A percentile compares a stretch with the other conserved stretches of the same genome.
Conservation (phyloP, 2,797 vertebrate genomes). For the Sebastes kiyomatsui region DNA sequence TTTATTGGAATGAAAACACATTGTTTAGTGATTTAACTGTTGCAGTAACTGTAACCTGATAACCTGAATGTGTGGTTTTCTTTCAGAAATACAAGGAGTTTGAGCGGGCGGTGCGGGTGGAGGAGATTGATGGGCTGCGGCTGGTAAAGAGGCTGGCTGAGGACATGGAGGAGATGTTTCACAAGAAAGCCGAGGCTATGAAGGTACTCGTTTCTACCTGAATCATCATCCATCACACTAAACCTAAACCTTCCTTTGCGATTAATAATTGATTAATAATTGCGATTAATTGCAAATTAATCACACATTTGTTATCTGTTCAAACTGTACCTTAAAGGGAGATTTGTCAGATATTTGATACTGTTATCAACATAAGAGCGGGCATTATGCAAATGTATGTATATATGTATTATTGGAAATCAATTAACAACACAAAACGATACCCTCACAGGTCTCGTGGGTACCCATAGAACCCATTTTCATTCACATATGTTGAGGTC, state of each 20-base stretch:
- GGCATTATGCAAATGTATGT: rapidly evolving
- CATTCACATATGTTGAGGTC: too few relatives aligned
- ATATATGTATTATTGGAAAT: too few relatives aligned
- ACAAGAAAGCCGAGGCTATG: conserved; percentile 95
- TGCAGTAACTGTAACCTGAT: background rate
- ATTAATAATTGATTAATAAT: too few relatives aligned
- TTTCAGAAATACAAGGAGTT: conserved; percentile 98
- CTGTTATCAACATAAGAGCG: too few relatives aligned
- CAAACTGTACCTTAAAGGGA: too few relatives aligned
- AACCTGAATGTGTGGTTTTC: conserved; percentile 2
- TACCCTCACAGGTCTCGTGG: background rate
- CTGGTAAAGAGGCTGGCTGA: conserved; percentile 95
- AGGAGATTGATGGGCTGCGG: conserved; percentile 95
- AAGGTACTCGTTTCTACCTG: conserved; percentile 76
- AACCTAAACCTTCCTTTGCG: background rate
- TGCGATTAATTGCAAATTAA: too few relatives aligned
- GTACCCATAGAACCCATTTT: too few relatives aligned
- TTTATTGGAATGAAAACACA: background rate
- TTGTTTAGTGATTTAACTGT: background rate
- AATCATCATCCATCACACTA: background rate
- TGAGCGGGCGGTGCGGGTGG: conserved; percentile 91
- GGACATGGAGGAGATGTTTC: conserved; percentile 99
- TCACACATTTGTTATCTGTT: too few relatives aligned
- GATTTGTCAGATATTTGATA: too few relatives aligned
- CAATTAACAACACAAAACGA: background rate